Evolutionary conservation across 2,113 vertebrate species (phyloP).

Genomic region (Sinocyclocheilus rhinocerous): DNA sequence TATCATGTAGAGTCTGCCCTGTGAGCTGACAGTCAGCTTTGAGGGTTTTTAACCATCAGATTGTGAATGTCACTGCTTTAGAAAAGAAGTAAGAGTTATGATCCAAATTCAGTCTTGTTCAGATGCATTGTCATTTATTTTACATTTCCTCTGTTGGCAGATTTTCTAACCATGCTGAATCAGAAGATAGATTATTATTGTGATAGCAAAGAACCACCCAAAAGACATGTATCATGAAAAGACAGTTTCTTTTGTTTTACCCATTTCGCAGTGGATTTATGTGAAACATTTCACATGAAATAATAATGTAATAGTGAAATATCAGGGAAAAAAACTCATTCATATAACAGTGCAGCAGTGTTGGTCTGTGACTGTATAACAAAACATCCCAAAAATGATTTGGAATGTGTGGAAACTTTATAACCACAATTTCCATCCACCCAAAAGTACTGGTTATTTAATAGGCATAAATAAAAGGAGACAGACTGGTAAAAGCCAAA

Average conservation of each 20-base stretch:
- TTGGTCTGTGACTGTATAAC: neutral
- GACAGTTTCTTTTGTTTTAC: neutral
- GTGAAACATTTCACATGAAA: neutral
- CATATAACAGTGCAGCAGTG: neutral
- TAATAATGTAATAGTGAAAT: neutral
- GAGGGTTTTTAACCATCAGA: constrained; percentile 11
- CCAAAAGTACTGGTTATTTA: neutral
- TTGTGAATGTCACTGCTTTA: constrained; percentile 1
- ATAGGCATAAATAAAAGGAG: neutral
- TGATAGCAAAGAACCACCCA: neutral
- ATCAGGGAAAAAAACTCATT: neutral
- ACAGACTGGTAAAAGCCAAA: constrained; percentile 3
- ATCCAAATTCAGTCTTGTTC: neutral
- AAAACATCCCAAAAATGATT: neutral
- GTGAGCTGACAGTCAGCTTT: constrained; percentile 12
- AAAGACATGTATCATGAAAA: neutral
- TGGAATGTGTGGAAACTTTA: neutral
- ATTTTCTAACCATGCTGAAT: constrained; percentile 1
- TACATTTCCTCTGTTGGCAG: neutral
- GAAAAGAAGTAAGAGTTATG: constrained; percentile 1
- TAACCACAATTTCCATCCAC: neutral
- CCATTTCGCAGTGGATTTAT: neutral
- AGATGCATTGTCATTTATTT: neutral
- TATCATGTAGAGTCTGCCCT: constrained; percentile 10
- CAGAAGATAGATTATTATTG: constrained; percentile 3